Percentiles rank a stretch among this genome's conserved stretches.
These are phyloP conservation scores for Caenorhabditis parvicauda DNA, from an alignment of 2,888 invertebrate genomes.

Conservation along the genomic window DNA sequence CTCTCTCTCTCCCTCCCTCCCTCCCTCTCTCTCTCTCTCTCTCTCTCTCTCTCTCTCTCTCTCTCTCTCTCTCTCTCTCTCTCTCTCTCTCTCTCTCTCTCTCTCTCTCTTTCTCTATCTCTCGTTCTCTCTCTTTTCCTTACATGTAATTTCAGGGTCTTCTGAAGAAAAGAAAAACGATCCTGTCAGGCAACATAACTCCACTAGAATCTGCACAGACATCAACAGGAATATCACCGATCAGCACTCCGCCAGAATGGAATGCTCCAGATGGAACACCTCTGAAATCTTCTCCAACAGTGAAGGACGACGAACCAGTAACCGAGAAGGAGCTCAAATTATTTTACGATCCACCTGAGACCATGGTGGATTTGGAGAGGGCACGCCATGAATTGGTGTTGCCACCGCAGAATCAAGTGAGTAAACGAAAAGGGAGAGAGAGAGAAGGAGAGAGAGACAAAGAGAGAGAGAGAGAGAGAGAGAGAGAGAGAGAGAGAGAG, in stretches of 20 bases:
- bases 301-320: conserved; percentile 12
- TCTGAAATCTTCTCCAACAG: conserved; percentile 1
- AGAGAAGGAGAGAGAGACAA: neutral
- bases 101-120: too few relatives aligned
- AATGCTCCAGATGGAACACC: neutral
- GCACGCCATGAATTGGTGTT: conserved; percentile 29
- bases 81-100: too few relatives aligned
- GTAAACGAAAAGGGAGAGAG: neutral
- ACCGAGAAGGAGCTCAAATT: conserved; percentile 43
- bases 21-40: too few relatives aligned
- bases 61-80: too few relatives aligned
- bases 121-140: too few relatives aligned
- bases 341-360: conserved; percentile 43
- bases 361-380: conserved; percentile 25
- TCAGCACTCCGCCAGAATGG: conserved; percentile 16
- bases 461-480: neutral
- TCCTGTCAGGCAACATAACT: conserved; percentile 8
- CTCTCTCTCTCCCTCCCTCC: too few relatives aligned
- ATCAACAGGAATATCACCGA: conserved; percentile 22
- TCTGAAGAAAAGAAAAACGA: conserved; percentile 15
- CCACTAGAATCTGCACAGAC: conserved; percentile 23
- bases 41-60: too few relatives aligned
- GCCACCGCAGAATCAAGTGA: conserved; percentile 27
- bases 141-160: too few relatives aligned
- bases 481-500: neutral